Percentiles rank a stretch among this genome's conserved stretches.
These are phyloP conservation scores for Cephalopachus bancanus DNA, from an alignment of 2,797 vertebrate genomes.

Conservation along the genomic window DNA sequence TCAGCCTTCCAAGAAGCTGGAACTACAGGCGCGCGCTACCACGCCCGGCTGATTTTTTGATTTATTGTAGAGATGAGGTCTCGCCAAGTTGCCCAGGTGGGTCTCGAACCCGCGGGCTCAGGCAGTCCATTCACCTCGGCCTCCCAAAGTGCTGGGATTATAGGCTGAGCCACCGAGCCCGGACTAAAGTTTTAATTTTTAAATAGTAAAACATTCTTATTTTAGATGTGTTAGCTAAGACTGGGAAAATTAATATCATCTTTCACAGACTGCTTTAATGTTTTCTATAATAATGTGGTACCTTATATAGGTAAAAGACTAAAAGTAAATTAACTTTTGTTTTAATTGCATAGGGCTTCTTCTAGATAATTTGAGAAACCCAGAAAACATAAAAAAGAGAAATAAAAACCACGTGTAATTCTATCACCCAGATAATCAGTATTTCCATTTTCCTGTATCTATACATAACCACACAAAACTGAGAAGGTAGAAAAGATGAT, in stretches of 20 bases:
- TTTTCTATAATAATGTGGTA: background rate
- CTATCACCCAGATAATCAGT: background rate
- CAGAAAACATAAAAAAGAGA: slow-evolving; percentile 3
- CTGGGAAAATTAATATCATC: background rate
- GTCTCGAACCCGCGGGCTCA: background rate
- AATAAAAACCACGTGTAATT: background rate
- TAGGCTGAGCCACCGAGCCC: background rate
- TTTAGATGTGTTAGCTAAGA: background rate
- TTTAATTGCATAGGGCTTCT: background rate
- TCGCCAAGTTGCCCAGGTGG: background rate
- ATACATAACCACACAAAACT: background rate
- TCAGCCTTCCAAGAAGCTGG: background rate
- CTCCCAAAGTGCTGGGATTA: background rate
- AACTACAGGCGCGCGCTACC: background rate
- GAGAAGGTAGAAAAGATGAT: background rate
- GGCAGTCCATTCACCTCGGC: background rate
- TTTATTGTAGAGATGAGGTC: background rate
- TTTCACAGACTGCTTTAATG: background rate
- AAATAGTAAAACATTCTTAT: background rate
- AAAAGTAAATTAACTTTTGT: background rate
- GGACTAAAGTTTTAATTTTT: background rate
- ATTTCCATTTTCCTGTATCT: background rate
- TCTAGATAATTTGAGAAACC: background rate
- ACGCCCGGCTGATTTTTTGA: background rate
- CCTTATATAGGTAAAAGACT: background rate